phyloP scores from a whole-genome alignment of 2,113 vertebrate genomes.

The Pseudonaja textilis region DNA sequence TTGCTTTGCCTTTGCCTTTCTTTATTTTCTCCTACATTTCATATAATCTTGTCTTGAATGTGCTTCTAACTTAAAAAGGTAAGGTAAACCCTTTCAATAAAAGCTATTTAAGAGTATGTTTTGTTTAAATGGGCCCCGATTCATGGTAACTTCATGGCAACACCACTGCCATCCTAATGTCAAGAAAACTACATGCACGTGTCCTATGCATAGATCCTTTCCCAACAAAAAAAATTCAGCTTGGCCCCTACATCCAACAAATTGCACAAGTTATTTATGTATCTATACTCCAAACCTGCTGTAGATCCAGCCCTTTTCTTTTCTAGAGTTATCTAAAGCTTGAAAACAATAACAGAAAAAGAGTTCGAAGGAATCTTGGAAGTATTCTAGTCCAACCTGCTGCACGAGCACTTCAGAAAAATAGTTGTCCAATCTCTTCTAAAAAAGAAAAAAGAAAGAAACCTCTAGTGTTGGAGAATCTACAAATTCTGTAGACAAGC shows the following conservation, averaged over 20 bases:
- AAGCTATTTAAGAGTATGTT: background rate
- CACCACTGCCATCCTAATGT: background rate
- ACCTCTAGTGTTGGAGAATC: too few species aligned
- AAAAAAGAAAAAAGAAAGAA: too few species aligned
- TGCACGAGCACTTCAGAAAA: too few species aligned
- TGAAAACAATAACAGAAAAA: background rate
- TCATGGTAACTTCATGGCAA: background rate
- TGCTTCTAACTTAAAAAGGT: background rate
- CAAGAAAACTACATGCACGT: background rate
- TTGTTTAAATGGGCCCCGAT: background rate
- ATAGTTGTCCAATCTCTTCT: too few species aligned
- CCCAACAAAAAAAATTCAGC: background rate
- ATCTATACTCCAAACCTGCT: background rate
- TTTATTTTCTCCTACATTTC: background rate
- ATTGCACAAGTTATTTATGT: background rate
- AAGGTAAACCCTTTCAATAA: background rate
- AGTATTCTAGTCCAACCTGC: background rate
- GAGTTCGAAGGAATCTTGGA: background rate
- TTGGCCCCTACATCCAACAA: background rate
- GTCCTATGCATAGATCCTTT: background rate
- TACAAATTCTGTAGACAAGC: too few species aligned
- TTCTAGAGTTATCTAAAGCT: background rate
- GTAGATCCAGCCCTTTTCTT: background rate
- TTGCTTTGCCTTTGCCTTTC: background rate
- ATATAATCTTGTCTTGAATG: background rate